Base-by-base conservation (phyloP, 2,888 invertebrate species). In the Polylopha cassiicola region DNA sequence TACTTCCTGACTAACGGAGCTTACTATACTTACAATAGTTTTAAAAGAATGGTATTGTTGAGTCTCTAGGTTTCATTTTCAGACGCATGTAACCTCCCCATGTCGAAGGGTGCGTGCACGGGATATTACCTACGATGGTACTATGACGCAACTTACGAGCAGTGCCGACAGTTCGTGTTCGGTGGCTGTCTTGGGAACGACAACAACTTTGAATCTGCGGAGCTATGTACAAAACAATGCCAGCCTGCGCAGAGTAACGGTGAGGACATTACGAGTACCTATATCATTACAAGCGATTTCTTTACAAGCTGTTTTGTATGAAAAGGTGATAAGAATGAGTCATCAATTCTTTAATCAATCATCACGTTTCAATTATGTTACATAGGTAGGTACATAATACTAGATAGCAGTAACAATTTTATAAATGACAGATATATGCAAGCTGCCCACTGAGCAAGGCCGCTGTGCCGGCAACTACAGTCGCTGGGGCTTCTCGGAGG, bases 161-260 rank as follows among this genome's bases (percentile, higher is more conserved):
- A 90, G 13, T 98, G 97, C 66, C 88, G 90, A 2, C 94, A 93
- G 65, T 98, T 98, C 73, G 87, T 91, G 46, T 98, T 94, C 71
- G 92, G 95, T 1, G 97, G 97, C 1, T 98, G 98, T 66, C 90
- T 95, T 38, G 98, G 97, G 26, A 98, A 97, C 65, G 91, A 89
- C 43, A 98, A 98, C 73, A 91, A 92, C 62, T 98, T 96, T 68
- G 90, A 92, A 47, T 90, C 90, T 0, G 77, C 88, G 23, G 92
- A 95, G 47, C 89, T 92, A 30, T 97, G 97, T 64, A 89, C 92
- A 61, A 70, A 87, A 33, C 88, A 89, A 6, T 97, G 97, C 57
- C 89, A 90, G 37, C 77, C 81, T 1, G 61, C 66, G 3, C 67
- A 56, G 37, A 88, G n/a, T n/a, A n/a, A n/a, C n/a, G n/a, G n/a